Evolutionary conservation across 2,797 vertebrate species (phyloP).

Genomic region (Chaetodon trifasciatus): DNA sequence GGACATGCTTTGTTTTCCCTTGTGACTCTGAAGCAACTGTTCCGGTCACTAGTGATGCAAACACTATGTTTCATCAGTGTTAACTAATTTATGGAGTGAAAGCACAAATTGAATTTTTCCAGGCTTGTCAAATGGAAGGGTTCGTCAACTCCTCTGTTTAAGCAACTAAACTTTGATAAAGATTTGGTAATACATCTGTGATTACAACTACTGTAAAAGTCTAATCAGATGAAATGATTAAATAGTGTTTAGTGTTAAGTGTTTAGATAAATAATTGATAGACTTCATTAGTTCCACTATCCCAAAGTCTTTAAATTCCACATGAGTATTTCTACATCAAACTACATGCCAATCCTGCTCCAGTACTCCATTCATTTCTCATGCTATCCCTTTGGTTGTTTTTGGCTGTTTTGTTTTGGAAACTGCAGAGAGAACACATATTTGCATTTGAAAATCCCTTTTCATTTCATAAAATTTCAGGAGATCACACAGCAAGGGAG

Average conservation of each 20-base stretch:
- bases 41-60: neutral
- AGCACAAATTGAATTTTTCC: too few relatives aligned
- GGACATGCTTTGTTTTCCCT: neutral
- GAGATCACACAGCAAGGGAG: neutral
- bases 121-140: neutral
- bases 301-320: neutral
- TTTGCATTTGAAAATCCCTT: slow-evolving; percentile 22
- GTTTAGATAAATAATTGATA: neutral
- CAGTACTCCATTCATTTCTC: neutral
- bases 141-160: neutral
- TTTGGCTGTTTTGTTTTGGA: neutral
- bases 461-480: neutral
- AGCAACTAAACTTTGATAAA: neutral
- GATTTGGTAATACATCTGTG: neutral
- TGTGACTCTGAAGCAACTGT: neutral
- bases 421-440: neutral
- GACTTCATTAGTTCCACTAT: neutral
- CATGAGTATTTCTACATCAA: neutral
- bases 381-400: too few relatives aligned
- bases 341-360: too few relatives aligned
- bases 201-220: neutral
- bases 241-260: too few relatives aligned
- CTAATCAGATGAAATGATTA: neutral
- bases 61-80: neutral
- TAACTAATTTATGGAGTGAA: neutral